phyloP scores from a whole-genome alignment of 2,797 vertebrate genomes.

The Esox lucius region DNA sequence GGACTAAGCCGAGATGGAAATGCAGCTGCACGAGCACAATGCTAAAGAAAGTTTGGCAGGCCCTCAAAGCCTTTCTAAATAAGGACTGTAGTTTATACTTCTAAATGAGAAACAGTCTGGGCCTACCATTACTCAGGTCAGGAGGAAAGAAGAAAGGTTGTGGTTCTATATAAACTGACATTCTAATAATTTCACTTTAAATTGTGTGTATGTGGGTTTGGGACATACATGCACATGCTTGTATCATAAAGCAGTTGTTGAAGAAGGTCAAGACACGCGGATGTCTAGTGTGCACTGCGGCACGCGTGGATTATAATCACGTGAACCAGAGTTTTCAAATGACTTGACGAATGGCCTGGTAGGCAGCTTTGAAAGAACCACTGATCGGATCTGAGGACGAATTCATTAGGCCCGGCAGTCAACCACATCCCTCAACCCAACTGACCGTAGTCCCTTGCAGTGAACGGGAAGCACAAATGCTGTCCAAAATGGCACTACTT shows the following conservation, averaged over 20 bases:
- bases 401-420: background rate
- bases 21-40: background rate
- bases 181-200: background rate
- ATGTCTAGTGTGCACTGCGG: background rate
- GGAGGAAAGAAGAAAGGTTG: background rate
- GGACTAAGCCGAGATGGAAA: background rate
- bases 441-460: background rate
- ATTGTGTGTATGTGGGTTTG: background rate
- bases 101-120: background rate
- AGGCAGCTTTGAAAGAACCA: background rate
- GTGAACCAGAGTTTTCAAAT: background rate
- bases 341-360: background rate
- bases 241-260: background rate
- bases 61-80: background rate
- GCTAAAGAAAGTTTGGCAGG: constrained; percentile 2
- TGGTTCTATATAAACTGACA: background rate
- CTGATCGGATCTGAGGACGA: background rate
- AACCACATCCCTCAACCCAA: background rate
- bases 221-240: too few species aligned
- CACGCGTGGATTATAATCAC: background rate
- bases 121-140: background rate
- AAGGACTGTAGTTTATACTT: background rate
- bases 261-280: background rate
- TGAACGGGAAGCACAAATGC: background rate
- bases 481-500: background rate